Base-by-base conservation (phyloP, 2,113 vertebrate species). In the Bagarius yarrelli region DNA sequence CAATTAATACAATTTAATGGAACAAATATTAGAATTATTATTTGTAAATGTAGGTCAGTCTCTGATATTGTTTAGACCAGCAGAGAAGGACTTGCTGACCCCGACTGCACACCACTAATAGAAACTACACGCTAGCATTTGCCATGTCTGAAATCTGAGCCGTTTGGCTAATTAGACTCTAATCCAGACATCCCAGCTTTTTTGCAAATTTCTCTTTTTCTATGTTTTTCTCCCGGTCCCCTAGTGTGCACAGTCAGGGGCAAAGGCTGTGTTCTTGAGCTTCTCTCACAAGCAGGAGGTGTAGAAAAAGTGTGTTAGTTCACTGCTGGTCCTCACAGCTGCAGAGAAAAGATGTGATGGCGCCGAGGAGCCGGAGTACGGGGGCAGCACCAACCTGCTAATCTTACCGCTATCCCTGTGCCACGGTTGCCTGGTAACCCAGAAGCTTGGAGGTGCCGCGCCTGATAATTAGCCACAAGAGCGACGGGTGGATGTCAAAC, bases 401-500 rank as follows among this genome's bases (percentile, higher is more conserved):
- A 86, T 86, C 85, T 83, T 55, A 44, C 81, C 79, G 60, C 30
- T 72, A 69, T 64, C 85, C 80, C 63, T 69, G 81, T 56, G 77
- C 71, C 66, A 74, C 67, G 36, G 86, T 89, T 89, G 88, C 88
- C 50, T 86, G 85, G 86, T 81, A 83, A 89, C 86, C 40, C 50
- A 75, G 84, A 85, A 81, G 87, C 83, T 75, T 67, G 76, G 79
- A 80, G 82, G 84, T 71, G 81, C 85, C 73, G 77, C 73, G 82
- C 69, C 78, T 75, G 86, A 82, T 87, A 85, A 89, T 89, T 86
- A 89, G 85, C 85, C 78, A 67, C 77, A 85, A 59, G 60, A 61
- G 74, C 18, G 40, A 53, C 56, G 77, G 75, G 70, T 36, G 34
- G 78, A 77, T 69, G 60, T 53, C 40, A 72, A 79, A 55, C 50